A percentile compares a stretch with the other conserved stretches of the same genome.
Conservation (phyloP, 1,140 invertebrate species). For the Panulirus ornatus region DNA sequence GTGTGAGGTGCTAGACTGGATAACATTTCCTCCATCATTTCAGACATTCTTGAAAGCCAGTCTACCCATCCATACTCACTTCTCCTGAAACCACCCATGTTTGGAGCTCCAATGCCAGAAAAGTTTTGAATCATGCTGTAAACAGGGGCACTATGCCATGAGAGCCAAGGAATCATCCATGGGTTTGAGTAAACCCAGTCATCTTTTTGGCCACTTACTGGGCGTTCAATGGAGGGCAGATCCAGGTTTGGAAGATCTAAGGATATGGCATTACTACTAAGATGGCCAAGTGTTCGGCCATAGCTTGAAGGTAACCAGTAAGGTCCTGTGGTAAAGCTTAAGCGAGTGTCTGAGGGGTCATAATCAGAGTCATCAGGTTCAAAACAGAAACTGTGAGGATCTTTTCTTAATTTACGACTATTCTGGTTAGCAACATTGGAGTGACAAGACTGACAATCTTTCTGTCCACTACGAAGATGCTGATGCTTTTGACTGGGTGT, state of each 20-base stretch:
- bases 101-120: conserved; percentile 63
- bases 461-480: not conserved
- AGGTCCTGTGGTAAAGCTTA: conserved; percentile 61
- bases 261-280: not conserved
- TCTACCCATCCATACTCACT: conserved; percentile 45
- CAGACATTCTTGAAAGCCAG: conserved; percentile 30
- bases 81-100: conserved; percentile 28
- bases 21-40: conserved; percentile 15
- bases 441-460: not conserved
- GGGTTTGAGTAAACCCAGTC: conserved; percentile 66
- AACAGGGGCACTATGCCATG: conserved; percentile 51
- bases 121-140: conserved; percentile 57
- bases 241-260: conserved; percentile 27
- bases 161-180: conserved; percentile 54
- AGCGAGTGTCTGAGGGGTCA: conserved; percentile 46
- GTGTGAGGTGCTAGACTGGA: not conserved
- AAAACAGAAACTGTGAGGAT: not conserved
- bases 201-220: conserved; percentile 31
- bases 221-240: not conserved
- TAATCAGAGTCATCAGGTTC: conserved; percentile 9
- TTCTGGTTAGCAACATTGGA: not conserved
- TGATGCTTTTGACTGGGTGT: not conserved
- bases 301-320: conserved; percentile 61
- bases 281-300: not conserved
- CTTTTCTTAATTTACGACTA: not conserved